A percentile compares a stretch with the other conserved stretches of the same genome.
Evolutionary conservation across 92 coral and sea anemone genomes (phyloP).

Genomic region (Parazoanthus atlanticus): DNA sequence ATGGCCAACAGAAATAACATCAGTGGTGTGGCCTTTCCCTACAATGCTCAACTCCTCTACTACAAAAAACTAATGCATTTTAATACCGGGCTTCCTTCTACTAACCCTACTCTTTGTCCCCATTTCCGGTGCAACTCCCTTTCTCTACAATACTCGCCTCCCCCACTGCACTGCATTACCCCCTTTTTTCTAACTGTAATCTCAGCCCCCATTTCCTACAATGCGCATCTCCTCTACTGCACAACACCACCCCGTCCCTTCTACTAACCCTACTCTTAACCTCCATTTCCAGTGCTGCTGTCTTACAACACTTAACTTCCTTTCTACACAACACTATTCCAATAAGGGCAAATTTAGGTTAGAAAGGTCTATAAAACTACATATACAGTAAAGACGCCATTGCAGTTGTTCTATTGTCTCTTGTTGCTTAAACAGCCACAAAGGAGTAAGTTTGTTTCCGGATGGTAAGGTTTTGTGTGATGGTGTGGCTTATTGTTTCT

Average conservation of each 20-base stretch:
- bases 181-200: neutral
- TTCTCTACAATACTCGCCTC: neutral
- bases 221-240: neutral
- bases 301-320: slow-evolving; percentile 7
- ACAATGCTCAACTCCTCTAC: neutral
- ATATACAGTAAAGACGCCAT: neutral
- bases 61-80: neutral
- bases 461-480: neutral
- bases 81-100: neutral
- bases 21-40: neutral
- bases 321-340: neutral
- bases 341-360: neutral
- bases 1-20: neutral
- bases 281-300: neutral
- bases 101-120: neutral
- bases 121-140: neutral
- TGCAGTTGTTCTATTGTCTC: neutral
- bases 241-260: neutral
- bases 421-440: neutral
- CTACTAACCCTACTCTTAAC: too few species aligned
- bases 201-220: neutral
- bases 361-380: neutral
- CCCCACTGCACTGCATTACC: neutral
- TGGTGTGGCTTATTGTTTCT: too few species aligned
- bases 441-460: neutral